These are phyloP conservation scores for Epicampocera succincta DNA, from an alignment of 2,888 invertebrate genomes.

Conservation along the genomic window DNA sequence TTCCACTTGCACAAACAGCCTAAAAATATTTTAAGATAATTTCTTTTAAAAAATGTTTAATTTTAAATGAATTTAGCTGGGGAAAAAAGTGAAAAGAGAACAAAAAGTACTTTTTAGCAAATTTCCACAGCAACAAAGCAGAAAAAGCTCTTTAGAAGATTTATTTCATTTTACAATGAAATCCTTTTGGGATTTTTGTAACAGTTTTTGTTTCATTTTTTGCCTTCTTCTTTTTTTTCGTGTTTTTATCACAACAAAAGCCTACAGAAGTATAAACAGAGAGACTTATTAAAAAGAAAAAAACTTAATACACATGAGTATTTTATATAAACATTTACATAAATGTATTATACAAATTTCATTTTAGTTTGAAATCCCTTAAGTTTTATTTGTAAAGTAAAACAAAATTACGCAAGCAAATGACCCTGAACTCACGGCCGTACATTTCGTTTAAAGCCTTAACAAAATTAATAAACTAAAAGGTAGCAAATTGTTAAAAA, in stretches of 20 bases:
- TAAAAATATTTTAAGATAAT: too few relatives aligned
- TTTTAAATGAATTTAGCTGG: neutral
- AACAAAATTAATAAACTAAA: neutral
- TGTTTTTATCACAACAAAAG: constrained; percentile 2
- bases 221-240: too few relatives aligned
- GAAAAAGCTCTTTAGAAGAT: neutral
- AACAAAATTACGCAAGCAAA: constrained; percentile 19
- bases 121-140: neutral
- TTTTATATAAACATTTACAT: constrained; percentile 10
- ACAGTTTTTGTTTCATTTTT: too few relatives aligned
- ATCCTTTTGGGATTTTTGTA: constrained; percentile 13
- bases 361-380: constrained; percentile 7
- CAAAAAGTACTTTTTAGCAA: neutral
- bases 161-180: constrained; percentile 11
- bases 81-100: neutral
- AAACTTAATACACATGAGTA: constrained; percentile 20
- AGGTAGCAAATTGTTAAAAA: neutral
- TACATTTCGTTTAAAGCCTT: neutral
- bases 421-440: constrained; percentile 30
- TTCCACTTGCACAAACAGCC: too few relatives aligned
- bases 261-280: constrained; percentile 1
- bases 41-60: too few relatives aligned
- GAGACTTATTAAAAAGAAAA: constrained; percentile 7
- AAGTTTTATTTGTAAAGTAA: constrained; percentile 5
- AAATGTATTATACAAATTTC: neutral